Evolutionary conservation across 1,140 invertebrate genomes (phyloP), one percentile per base, ranked within the genome.

Genomic region (Drepana arcuata): DNA sequence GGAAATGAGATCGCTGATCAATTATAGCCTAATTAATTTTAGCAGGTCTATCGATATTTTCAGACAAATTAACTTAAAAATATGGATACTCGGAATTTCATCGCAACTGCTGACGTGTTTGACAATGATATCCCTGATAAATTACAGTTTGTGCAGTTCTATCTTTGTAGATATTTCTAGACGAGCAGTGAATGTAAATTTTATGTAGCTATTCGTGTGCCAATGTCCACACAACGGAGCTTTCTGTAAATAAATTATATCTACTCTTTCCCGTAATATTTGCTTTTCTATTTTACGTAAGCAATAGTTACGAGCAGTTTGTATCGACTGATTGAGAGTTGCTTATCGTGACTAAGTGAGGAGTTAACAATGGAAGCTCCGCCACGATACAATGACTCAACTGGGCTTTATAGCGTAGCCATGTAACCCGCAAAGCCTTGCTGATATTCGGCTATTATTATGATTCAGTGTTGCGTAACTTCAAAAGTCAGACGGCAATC

Each of bases 331-430:
- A n/a, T n/a, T n/a, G n/a, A n/a, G n/a, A n/a, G n/a, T n/a, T 31
- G 18, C 26, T 30, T 30, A 40, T 52, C 50, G 55, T 62, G 52
- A 68, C 64, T 56, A 54, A 61, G 51, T 48, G 38, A 26, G 44
- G 50, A 44, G 56, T 50, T 54, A 62, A 67, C 58, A 71, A 67
- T 59, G 46, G 39, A 54, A 47, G 48, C 39, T 40, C 40, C 39
- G 38, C 21, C 27, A 29, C 10, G n/a, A n/a, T 26, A 26, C 23
- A 41, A 45, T 63, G 55, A 63, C 36, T 59, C 59, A 59, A 41
- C 34, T 43, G 23, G 38, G 30, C 31, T 43, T 46, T 44, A 49
- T 45, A 24, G 39, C 41, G 32, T 21, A 39, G 39, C n/a, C n/a
- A n/a, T n/a, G n/a, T n/a, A n/a, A 31, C 25, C 14, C 21, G 37